Conservation (phyloP, 2,888 invertebrate species). For the Falcaria lacertinaria region DNA sequence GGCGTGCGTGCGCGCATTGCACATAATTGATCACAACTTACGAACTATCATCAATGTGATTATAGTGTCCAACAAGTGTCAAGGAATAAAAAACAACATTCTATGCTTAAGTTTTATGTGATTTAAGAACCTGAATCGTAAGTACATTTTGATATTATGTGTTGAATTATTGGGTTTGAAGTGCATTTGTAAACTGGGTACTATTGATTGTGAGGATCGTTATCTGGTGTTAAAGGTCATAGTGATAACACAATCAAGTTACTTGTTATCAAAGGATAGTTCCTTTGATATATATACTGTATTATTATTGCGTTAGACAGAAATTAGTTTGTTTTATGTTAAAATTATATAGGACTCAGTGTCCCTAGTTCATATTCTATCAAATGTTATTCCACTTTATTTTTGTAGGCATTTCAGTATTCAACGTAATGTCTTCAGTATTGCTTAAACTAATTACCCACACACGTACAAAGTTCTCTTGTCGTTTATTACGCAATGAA, state of each 20-base stretch:
- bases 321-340: neutral
- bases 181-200: neutral
- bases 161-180: neutral
- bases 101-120: too few relatives aligned
- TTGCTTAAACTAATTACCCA: too few relatives aligned
- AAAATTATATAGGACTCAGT: neutral
- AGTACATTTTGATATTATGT: neutral
- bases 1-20: neutral
- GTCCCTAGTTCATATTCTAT: too few relatives aligned
- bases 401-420: too few relatives aligned
- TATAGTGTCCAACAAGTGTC: too few relatives aligned
- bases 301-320: neutral
- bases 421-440: too few relatives aligned
- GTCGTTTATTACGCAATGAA: too few relatives aligned
- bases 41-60: too few relatives aligned
- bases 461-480: too few relatives aligned
- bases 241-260: constrained; percentile 4
- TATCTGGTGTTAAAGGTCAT: constrained; percentile 40
- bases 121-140: neutral
- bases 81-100: too few relatives aligned
- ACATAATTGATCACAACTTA: too few relatives aligned
- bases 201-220: neutral
- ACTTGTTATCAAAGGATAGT: neutral
- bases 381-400: too few relatives aligned
- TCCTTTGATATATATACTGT: constrained; percentile 4